A percentile compares a stretch with the other conserved stretches of the same genome.
These are phyloP conservation scores for Lysandra bellargus DNA, from an alignment of 2,888 invertebrate species.

Conservation along the genomic window DNA sequence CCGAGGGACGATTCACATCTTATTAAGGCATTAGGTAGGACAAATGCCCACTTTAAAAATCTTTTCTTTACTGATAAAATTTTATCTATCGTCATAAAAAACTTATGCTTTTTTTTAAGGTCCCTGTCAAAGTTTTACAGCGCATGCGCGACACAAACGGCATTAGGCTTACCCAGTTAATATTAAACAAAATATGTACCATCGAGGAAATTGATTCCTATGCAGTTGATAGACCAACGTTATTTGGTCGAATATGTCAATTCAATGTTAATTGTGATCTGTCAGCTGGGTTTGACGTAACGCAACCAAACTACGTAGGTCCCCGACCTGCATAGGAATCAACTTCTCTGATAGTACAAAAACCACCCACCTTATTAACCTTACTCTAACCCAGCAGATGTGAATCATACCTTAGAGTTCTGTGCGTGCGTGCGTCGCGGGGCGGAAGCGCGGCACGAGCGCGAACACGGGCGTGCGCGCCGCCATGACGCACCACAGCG, in stretches of 20 bases:
- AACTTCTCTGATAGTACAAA: not conserved
- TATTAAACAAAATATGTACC: not conserved
- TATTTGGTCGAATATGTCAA: too few species aligned
- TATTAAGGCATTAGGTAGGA: not conserved
- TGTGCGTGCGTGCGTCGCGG: conserved; percentile 39
- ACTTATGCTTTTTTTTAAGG: not conserved
- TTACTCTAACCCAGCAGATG: conserved; percentile 23
- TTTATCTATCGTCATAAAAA: not conserved
- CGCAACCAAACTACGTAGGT: too few species aligned
- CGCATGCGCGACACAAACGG: not conserved
- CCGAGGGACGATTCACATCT: conserved; percentile 22
- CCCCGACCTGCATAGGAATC: too few species aligned
- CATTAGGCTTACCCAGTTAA: not conserved
- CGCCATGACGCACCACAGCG: conserved; percentile 58
- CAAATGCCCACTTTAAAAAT: not conserved
- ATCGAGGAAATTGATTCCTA: too few species aligned
- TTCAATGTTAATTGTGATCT: too few species aligned
- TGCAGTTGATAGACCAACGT: too few species aligned
- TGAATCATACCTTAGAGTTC: conserved; percentile 52
- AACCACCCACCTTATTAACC: not conserved
- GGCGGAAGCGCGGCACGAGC: conserved; percentile 48
- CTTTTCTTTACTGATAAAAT: not conserved
- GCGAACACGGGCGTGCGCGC: conserved; percentile 42
- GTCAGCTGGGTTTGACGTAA: too few species aligned
- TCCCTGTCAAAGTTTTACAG: not conserved